Evolutionary conservation across 2,113 vertebrate genomes (phyloP).

Genomic region (Thamnophis sirtalis): DNA sequence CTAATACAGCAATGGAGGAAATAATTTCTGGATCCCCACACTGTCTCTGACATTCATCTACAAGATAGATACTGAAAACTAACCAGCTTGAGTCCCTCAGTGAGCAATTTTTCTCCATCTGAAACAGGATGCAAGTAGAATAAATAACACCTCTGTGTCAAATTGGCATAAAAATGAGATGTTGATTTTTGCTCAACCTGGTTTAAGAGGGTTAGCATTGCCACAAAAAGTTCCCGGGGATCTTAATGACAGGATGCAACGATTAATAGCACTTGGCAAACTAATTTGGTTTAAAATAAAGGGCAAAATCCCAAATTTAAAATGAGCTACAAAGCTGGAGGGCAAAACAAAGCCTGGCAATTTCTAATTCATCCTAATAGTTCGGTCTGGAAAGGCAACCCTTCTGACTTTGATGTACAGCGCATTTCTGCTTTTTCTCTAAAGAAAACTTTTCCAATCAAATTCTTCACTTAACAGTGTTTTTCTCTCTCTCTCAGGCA

Average conservation of each 20-base stretch:
- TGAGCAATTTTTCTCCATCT: not conserved
- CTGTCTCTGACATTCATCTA: not conserved
- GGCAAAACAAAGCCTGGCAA: slow-evolving; percentile 13
- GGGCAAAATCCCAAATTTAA: not conserved
- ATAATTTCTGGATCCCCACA: not conserved
- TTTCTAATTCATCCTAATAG: not conserved
- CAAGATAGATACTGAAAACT: not conserved
- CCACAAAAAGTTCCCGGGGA: not conserved
- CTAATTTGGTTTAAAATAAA: not conserved
- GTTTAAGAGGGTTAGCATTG: not conserved
- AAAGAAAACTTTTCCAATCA: not conserved
- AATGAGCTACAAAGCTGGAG: not conserved
- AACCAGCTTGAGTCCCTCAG: not conserved
- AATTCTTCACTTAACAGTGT: not conserved
- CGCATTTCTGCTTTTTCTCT: not conserved
- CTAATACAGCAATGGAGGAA: not conserved
- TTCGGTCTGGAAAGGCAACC: not conserved
- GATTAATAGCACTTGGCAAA: slow-evolving; percentile 13
- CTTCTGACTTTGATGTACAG: not conserved
- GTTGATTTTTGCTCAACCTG: not conserved
- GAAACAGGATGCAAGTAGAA: not conserved
- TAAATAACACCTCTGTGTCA: not conserved
- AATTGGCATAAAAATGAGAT: not conserved
- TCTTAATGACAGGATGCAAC: slow-evolving; percentile 2
- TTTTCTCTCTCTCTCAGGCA: not conserved